These are phyloP conservation scores for Xiphorhynchus erythropygius DNA, from an alignment of 2,797 vertebrate species.

Conservation along the genomic window DNA sequence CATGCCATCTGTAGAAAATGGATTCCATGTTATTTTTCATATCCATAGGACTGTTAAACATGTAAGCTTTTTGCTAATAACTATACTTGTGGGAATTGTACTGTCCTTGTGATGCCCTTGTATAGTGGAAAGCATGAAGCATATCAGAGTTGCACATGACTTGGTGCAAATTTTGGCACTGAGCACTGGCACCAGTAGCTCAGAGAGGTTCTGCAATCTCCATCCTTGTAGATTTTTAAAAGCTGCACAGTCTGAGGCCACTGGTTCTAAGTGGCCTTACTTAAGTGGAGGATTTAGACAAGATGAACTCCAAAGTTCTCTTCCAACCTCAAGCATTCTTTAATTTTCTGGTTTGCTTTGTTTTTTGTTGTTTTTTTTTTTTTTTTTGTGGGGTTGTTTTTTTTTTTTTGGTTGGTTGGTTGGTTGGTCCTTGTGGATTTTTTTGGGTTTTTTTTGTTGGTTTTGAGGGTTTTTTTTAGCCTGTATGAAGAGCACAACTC, in stretches of 20 bases:
- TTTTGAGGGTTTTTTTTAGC: not conserved
- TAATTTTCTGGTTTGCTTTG: not conserved
- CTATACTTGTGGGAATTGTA: not conserved
- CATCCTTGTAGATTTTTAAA: not conserved
- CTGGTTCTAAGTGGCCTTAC: not conserved
- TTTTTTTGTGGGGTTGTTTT: too few relatives aligned
- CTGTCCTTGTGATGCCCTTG: not conserved
- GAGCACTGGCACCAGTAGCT: not conserved
- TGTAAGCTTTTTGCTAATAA: not conserved
- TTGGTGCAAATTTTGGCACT: not conserved
- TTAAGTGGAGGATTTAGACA: not conserved
- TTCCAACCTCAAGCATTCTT: not conserved
- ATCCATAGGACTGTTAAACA: not conserved
- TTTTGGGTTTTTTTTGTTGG: not conserved
- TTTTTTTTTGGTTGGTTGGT: too few relatives aligned
- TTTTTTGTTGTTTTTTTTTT: too few relatives aligned
- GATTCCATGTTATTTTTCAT: not conserved
- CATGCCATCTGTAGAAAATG: not conserved
- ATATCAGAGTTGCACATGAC: not conserved
- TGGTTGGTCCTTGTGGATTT: too few relatives aligned
- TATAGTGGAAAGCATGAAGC: not conserved
- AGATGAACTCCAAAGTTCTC: not conserved
- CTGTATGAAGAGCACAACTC: fast-evolving
- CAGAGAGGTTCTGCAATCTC: not conserved
- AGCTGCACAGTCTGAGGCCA: not conserved